Base-by-base conservation (phyloP, 2,888 invertebrate species). In the Psococerastis gibbosa region DNA sequence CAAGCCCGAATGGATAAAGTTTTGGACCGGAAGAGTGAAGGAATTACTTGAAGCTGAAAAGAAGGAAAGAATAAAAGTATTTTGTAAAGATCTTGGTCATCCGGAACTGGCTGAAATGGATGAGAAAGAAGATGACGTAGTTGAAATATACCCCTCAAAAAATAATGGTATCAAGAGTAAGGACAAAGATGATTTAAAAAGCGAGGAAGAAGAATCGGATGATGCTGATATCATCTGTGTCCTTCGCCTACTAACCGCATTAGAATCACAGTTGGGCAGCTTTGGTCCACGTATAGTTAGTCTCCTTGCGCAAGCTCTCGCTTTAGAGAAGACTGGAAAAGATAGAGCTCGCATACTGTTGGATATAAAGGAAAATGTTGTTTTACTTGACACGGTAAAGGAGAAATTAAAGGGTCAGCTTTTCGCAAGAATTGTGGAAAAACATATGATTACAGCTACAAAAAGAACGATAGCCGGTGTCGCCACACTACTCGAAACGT, bases 1-100 rank as follows among this genome's bases (percentile, higher is more conserved):
- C 57, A 85, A 85, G 52, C 81, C 84, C 1, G 88, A 88, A 54
- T 88, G 88, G 88, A 84, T 85, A 43, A 63, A 71, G 42, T 85
- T 73, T 58, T 88, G 88, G 88, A 82, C 81, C 53, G 71, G 71
- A 46, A 70, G 82, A 9, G 81, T 85, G 76, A 73, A 77, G 44
- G 82, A 83, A 50, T 59, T 88, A 5, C 79, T 83, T 54, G 70
- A 72, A 22, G 71, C 72, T 11, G 77, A 83, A 52, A 55, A 83
- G 3, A 70, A 72, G 44, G 62, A 65, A 13, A 68, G 74, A 46
- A 74, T 80, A 49, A 68, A 70, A 43, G 82, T 81, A 49, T 67
- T 84, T 6, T 72, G 77, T 52, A 69, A 73, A 43, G 63, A 74
- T 59, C 57, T 67, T 53, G 69, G 69, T 54, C 52, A 68, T 53